Conservation (phyloP, 2,888 invertebrate species). For the Gymnocheta viridis region DNA sequence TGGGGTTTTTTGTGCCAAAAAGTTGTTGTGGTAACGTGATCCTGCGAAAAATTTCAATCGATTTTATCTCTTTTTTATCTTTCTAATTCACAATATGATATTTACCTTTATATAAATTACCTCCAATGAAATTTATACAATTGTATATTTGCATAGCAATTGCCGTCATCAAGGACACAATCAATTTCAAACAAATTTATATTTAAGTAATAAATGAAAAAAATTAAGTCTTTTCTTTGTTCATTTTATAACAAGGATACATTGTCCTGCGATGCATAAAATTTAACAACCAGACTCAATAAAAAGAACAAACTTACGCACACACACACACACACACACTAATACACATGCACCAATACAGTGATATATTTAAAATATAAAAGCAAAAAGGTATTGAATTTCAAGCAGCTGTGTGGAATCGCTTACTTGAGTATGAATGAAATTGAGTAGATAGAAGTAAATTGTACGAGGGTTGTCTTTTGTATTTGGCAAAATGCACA, state of each 20-base stretch:
- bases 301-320: slow-evolving; percentile 22
- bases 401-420: slow-evolving; percentile 73
- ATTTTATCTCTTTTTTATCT: not conserved
- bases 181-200: slow-evolving; percentile 70
- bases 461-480: not conserved
- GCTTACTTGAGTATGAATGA: slow-evolving; percentile 50
- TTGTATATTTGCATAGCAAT: slow-evolving; percentile 50
- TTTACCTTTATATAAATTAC: slow-evolving; percentile 62
- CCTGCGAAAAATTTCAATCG: not conserved
- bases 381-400: slow-evolving; percentile 72
- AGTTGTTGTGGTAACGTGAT: not conserved
- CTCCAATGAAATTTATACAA: slow-evolving; percentile 46
- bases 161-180: slow-evolving; percentile 65
- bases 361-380: not conserved
- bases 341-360: not conserved
- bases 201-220: slow-evolving; percentile 31
- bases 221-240: slow-evolving; percentile 30
- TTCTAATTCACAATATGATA: slow-evolving; percentile 29
- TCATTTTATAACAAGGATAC: slow-evolving; percentile 46
- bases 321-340: slow-evolving; percentile 1
- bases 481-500: no score
- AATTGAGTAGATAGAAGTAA: slow-evolving; percentile 36
- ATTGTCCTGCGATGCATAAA: slow-evolving; percentile 72
- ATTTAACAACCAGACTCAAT: slow-evolving; percentile 69
- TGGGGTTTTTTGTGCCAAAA: no score